Evolutionary conservation across 1,140 invertebrate genomes (phyloP).

Genomic region (Zaprionus capensis): DNA sequence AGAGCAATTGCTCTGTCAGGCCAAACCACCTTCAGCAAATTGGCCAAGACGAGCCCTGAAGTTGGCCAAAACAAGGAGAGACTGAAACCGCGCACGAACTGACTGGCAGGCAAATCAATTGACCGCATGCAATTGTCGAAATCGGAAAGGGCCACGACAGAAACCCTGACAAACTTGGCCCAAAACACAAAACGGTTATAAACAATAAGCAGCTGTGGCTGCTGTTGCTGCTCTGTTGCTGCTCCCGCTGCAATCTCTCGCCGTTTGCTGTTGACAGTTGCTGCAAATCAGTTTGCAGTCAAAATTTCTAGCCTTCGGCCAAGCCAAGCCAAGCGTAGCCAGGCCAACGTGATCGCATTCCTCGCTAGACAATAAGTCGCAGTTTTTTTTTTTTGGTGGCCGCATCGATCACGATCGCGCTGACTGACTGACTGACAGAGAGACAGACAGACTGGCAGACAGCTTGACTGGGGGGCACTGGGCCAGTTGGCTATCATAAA

Average conservation of each 20-base stretch:
- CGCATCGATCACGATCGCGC: constrained; percentile 73
- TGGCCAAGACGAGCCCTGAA: constrained; percentile 1
- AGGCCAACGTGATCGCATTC: constrained; percentile 63
- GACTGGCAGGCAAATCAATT: constrained; percentile 50
- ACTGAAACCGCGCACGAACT: constrained; percentile 23
- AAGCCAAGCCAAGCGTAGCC: constrained; percentile 24
- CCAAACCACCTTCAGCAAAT: constrained; percentile 4
- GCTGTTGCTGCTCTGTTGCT: constrained; percentile 28
- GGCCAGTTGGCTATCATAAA: constrained; percentile 43
- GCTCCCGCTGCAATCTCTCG: not conserved
- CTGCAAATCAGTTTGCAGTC: constrained; percentile 60
- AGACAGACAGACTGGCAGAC: constrained; percentile 51
- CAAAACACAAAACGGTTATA: constrained; percentile 28
- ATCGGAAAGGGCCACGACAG: constrained; percentile 45
- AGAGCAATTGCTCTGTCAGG: not conserved
- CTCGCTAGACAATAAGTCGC: constrained; percentile 54
- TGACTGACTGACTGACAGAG: constrained; percentile 21
- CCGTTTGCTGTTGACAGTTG: constrained; percentile 64
- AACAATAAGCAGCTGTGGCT: constrained; percentile 43
- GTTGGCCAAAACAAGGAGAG: not conserved
- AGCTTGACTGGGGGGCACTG: constrained; percentile 60
- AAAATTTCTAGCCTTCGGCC: constrained; percentile 50
- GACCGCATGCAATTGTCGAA: constrained; percentile 17
- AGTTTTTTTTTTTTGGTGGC: constrained; percentile 38
- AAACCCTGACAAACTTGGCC: constrained; percentile 28